phyloP scores from a whole-genome alignment of 2,797 vertebrate genomes.

The Melanotaenia nigrans region DNA sequence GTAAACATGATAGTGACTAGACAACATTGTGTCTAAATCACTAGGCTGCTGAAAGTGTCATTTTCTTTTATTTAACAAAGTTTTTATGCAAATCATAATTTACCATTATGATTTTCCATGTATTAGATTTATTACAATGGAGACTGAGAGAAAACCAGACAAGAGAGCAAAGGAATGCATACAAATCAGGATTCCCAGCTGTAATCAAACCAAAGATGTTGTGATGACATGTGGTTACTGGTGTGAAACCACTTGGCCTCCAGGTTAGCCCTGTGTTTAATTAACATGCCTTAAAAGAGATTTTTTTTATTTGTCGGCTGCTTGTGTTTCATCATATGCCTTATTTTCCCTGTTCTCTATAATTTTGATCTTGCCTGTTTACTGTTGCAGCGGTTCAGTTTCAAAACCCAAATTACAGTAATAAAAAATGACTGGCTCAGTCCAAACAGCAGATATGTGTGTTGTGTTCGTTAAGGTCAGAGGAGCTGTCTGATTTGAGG shows the following conservation, averaged over 20 bases:
- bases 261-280: neutral
- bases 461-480: slow-evolving; percentile 5
- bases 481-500: slow-evolving; percentile 12
- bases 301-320: neutral
- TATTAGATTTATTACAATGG: neutral
- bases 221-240: neutral
- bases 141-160: neutral
- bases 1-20: neutral
- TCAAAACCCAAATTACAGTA: slow-evolving; percentile 11
- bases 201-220: neutral
- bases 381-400: neutral
- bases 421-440: neutral
- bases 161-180: neutral
- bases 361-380: slow-evolving; percentile 10
- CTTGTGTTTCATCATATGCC: neutral
- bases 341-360: slow-evolving; percentile 7
- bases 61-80: neutral
- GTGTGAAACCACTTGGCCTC: neutral
- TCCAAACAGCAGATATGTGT: neutral
- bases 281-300: neutral
- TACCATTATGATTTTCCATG: neutral
- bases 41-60: no score
- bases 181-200: neutral
- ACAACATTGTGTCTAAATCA: no score
- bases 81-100: neutral